A percentile compares a stretch with the other conserved stretches of the same genome.
Conservation (phyloP, 2,888 invertebrate genomes). For the Drosophila subquinaria region DNA sequence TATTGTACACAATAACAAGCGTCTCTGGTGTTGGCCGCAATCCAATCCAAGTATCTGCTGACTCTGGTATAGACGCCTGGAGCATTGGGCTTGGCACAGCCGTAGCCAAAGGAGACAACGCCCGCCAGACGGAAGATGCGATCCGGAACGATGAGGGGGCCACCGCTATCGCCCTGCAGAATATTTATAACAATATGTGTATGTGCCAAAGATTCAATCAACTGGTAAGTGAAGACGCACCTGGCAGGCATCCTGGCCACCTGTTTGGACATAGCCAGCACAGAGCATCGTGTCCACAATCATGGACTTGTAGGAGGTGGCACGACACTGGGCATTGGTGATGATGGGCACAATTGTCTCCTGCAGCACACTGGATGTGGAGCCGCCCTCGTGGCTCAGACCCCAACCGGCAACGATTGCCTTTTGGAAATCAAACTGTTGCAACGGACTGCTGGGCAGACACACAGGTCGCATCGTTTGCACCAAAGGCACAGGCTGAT, state of each 20-base stretch:
- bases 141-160: constrained; percentile 81
- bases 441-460: constrained; percentile 71
- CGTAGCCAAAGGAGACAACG: constrained; percentile 83
- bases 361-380: constrained; percentile 74
- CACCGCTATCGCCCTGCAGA: constrained; percentile 84
- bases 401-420: constrained; percentile 85
- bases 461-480: constrained; percentile 82
- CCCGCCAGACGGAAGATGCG: constrained; percentile 80
- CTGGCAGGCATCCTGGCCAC: constrained; percentile 84
- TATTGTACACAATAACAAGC: constrained; percentile 79
- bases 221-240: constrained; percentile 56
- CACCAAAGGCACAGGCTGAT: constrained; percentile 73
- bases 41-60: constrained; percentile 82
- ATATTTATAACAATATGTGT: background rate
- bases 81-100: constrained; percentile 83
- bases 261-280: constrained; percentile 80
- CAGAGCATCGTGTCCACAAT: constrained; percentile 84
- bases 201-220: background rate
- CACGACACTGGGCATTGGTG: constrained; percentile 81
- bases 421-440: constrained; percentile 78
- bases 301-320: constrained; percentile 81
- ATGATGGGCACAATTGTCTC: constrained; percentile 83
- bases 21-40: constrained; percentile 79
- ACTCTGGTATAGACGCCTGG: constrained; percentile 84
- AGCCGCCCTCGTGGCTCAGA: constrained; percentile 73